Percentiles rank a stretch among this genome's conserved stretches.
phyloP scores from a whole-genome alignment of 2,797 vertebrate species.

The Acridotheres tristis region DNA sequence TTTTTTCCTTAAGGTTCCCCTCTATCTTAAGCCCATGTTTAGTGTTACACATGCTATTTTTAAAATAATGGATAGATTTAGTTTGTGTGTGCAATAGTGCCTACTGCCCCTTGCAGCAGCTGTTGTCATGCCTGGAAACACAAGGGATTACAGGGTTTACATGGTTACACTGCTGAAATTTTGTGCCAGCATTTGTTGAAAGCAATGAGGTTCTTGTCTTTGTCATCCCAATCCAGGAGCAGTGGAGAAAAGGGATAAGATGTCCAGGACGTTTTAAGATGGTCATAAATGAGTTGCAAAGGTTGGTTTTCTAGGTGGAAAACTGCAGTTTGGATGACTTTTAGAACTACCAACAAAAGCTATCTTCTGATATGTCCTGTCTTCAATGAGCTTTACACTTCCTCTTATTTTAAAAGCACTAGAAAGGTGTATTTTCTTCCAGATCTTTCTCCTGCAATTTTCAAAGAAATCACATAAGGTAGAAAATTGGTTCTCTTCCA shows the following conservation, averaged over 20 bases:
- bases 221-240: background rate
- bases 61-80: background rate
- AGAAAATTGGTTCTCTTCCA: background rate
- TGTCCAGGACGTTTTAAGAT: background rate
- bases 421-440: background rate
- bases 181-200: background rate
- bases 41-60: background rate
- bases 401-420: background rate
- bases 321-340: background rate
- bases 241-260: background rate
- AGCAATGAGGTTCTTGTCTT: background rate
- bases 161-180: background rate
- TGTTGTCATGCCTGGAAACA: background rate
- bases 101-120: background rate
- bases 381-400: background rate
- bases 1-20: rapidly evolving
- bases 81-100: background rate
- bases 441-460: background rate
- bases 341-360: background rate
- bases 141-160: background rate
- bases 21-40: background rate
- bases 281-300: background rate
- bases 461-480: background rate
- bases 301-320: background rate
- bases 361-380: background rate